phyloP scores from a whole-genome alignment of 1,140 invertebrate genomes.

The Sarcophaga bullata region DNA sequence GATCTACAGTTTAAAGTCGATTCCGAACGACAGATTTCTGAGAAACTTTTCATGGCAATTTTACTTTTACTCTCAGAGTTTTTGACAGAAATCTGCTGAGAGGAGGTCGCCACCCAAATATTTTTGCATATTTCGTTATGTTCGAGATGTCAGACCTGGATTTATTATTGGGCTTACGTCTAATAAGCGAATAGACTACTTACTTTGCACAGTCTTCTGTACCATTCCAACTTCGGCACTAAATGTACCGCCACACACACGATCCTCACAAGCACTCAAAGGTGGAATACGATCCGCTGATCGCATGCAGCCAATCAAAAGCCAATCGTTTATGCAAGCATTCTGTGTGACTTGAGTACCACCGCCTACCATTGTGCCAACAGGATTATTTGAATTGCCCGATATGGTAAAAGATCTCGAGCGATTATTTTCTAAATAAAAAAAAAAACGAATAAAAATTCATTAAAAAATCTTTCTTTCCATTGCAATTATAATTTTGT shows the following conservation, averaged over 20 bases:
- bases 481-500: neutral
- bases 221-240: slow-evolving; percentile 65
- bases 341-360: slow-evolving; percentile 67
- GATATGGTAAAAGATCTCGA: slow-evolving; percentile 77
- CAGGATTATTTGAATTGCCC: slow-evolving; percentile 75
- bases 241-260: slow-evolving; percentile 69
- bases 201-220: slow-evolving; percentile 68
- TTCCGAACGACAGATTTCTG: too few relatives aligned
- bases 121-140: too few relatives aligned
- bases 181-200: too few relatives aligned
- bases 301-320: slow-evolving; percentile 79
- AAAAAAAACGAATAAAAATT: neutral
- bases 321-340: slow-evolving; percentile 79
- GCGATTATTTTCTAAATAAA: slow-evolving; percentile 68
- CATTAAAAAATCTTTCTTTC: neutral
- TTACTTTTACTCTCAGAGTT: too few relatives aligned
- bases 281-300: slow-evolving; percentile 62
- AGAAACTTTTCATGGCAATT: too few relatives aligned
- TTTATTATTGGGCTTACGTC: too few relatives aligned
- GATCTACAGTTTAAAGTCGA: too few relatives aligned
- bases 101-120: too few relatives aligned
- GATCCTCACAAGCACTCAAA: slow-evolving; percentile 66
- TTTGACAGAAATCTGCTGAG: too few relatives aligned
- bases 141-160: too few relatives aligned
- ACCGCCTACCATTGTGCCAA: slow-evolving; percentile 75